Conservation (phyloP, 2,797 vertebrate species). For the Scyliorhinus canicula region DNA sequence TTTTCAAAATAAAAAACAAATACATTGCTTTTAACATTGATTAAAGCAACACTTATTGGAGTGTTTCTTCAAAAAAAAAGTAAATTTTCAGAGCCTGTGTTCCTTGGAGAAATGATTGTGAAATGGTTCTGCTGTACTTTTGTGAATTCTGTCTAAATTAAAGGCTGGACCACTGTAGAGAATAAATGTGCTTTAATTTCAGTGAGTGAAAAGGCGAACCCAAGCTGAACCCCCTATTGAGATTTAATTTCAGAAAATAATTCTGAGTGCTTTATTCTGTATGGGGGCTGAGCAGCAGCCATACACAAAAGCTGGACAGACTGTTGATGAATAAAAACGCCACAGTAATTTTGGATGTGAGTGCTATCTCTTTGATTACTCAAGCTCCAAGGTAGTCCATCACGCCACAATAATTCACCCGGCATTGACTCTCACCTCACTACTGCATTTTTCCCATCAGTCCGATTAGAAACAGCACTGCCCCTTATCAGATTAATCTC, state of each 20-base stretch:
- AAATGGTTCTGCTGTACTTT: slow-evolving; percentile 41
- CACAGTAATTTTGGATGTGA: slow-evolving; percentile 60
- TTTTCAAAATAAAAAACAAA: not conserved
- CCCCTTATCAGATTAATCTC: slow-evolving; percentile 62
- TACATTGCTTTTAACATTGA: slow-evolving; percentile 31
- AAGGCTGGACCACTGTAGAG: slow-evolving; percentile 45
- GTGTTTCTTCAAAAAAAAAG: not conserved
- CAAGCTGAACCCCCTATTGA: slow-evolving; percentile 40
- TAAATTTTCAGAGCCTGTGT: slow-evolving; percentile 24
- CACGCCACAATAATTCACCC: slow-evolving; percentile 63
- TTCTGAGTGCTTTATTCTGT: slow-evolving; percentile 57
- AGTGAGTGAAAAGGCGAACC: slow-evolving; percentile 49
- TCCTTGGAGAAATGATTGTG: slow-evolving; percentile 27
- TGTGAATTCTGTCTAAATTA: slow-evolving; percentile 44
- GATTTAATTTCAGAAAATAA: slow-evolving; percentile 65
- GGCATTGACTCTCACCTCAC: slow-evolving; percentile 54
- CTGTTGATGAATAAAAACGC: slow-evolving; percentile 61
- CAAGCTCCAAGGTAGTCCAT: slow-evolving; percentile 60
- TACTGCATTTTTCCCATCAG: slow-evolving; percentile 61
- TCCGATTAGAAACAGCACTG: slow-evolving; percentile 60
- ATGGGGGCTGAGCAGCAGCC: slow-evolving; percentile 45
- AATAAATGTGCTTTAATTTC: slow-evolving; percentile 58
- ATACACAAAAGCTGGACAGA: slow-evolving; percentile 46
- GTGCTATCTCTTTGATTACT: slow-evolving; percentile 71
- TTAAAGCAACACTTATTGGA: not conserved